These are phyloP conservation scores for Drosophila greeni DNA, from an alignment of 2,888 invertebrate genomes.

Conservation along the genomic window DNA sequence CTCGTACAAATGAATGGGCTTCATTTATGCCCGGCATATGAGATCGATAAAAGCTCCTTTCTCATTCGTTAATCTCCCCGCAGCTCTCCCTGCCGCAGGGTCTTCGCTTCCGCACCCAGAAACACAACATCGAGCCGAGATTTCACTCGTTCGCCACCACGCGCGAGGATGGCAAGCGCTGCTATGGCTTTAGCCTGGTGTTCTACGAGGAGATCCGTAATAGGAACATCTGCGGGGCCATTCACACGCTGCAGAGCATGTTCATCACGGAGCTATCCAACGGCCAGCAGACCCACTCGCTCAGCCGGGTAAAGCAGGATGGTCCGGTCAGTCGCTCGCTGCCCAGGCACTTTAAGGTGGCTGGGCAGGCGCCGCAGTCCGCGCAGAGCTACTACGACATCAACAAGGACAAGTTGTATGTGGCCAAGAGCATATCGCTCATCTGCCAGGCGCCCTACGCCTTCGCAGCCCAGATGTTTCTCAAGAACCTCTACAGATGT, in stretches of 20 bases:
- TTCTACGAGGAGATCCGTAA: conserved; percentile 98
- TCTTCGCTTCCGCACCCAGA: conserved; percentile 95
- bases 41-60: not conserved
- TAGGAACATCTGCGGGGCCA: conserved; percentile 94
- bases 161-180: conserved; percentile 95
- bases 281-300: conserved; percentile 84
- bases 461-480: conserved; percentile 90
- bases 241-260: conserved; percentile 94
- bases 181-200: conserved; percentile 95
- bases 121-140: conserved; percentile 89
- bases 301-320: conserved; percentile 83
- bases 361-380: conserved; percentile 86
- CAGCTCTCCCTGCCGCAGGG: conserved; percentile 97
- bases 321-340: conserved; percentile 88
- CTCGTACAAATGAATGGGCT: conserved; percentile 35
- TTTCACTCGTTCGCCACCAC: conserved; percentile 99
- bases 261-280: conserved; percentile 93
- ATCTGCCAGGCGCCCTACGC: conserved; percentile 95
- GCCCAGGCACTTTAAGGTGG: conserved; percentile 92
- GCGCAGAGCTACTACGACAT: conserved; percentile 94
- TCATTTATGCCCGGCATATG: conserved; percentile 6
- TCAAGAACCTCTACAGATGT: conserved; percentile 92
- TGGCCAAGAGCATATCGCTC: conserved; percentile 96
- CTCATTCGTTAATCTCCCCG: conserved; percentile 2
- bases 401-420: conserved; percentile 95